Base-by-base conservation (phyloP, 2,888 invertebrate genomes). In the Colostygia pectinataria region DNA sequence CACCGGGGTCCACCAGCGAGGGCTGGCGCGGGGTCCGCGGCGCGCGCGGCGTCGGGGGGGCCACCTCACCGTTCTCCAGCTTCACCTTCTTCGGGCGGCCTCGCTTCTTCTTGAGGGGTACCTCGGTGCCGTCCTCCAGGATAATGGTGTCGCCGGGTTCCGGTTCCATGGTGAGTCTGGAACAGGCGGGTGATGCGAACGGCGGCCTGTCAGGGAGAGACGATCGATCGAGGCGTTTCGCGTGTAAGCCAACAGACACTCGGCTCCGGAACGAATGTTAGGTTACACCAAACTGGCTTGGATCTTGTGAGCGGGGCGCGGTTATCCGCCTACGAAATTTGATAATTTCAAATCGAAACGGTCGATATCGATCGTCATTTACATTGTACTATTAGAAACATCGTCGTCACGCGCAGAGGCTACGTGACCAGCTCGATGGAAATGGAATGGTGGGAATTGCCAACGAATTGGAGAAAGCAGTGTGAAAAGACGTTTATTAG, bases 31-130 rank as follows among this genome's bases (percentile, higher is more conserved):
- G 83, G 40, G 59, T 63, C 3, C 83, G 68, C 13, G 91, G 89
- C 55, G 89, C 89, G 53, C 91, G 82, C 1, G 92, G 87, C 24
- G 90, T 75, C 6, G 92, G 88, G 32, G 92, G 92, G 53, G 92
- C 93, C 37, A 92, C 91, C 75, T 91, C 94, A 18, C 92, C 94
- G 74, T 93, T 94, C 71, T 92, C 92, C 61, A 91, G 83, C 73
- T 94, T 94, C 15, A 94, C 93, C 82, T 97, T 97, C 89, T 96
- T 96, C 53, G 97, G 96, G n/a, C 96, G 88, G 0, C 97, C 97
- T n/a, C 96, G 91, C 80, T 96, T 96, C 91, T 97, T 97, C 87
- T 96, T 96, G 34, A 94, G 93, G 0, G 95, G 94, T 55, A 94
- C 88, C 69, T 92, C 91, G 39, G 92, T 92, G 63, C 92, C 92